phyloP scores from a whole-genome alignment of 2,888 invertebrate genomes.

The Icerya purchasi region DNA sequence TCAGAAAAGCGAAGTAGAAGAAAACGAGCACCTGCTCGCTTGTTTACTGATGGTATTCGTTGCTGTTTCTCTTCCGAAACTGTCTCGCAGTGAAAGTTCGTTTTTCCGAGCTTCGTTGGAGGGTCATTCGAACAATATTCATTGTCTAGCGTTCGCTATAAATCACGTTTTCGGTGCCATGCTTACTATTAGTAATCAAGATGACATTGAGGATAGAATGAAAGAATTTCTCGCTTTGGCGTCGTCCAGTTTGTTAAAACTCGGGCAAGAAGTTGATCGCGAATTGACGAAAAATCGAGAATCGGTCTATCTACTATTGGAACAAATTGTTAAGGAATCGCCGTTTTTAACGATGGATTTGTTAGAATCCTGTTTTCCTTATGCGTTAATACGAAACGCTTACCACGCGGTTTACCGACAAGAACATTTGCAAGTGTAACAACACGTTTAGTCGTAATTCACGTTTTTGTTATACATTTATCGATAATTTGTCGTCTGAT shows the following conservation, averaged over 20 bases:
- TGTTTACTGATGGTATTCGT: conserved; percentile 97
- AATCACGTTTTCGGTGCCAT: conserved; percentile 90
- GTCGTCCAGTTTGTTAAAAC: conserved; percentile 77
- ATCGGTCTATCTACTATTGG: conserved; percentile 85
- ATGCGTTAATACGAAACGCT: conserved; percentile 89
- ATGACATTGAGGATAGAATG: conserved; percentile 91
- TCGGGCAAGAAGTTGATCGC: conserved; percentile 88
- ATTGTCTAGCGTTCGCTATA: conserved; percentile 91
- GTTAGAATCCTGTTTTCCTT: conserved; percentile 96
- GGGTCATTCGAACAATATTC: conserved; percentile 96
- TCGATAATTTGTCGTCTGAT: too few species aligned
- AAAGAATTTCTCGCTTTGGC: conserved; percentile 81
- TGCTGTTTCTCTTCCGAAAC: conserved; percentile 86
- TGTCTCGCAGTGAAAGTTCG: conserved; percentile 74
- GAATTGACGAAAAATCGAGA: conserved; percentile 86
- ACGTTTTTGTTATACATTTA: neutral
- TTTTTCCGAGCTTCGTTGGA: conserved; percentile 69
- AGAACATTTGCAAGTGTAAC: conserved; percentile 35
- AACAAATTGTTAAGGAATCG: conserved; percentile 90
- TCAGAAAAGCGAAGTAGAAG: conserved; percentile 65
- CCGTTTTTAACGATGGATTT: conserved; percentile 97
- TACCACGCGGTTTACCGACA: conserved; percentile 90
- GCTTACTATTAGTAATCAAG: conserved; percentile 86
- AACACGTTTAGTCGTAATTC: neutral
- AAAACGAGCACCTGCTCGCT: conserved; percentile 79